phyloP scores from a whole-genome alignment of 2,888 invertebrate species.

The Erynnis tages region DNA sequence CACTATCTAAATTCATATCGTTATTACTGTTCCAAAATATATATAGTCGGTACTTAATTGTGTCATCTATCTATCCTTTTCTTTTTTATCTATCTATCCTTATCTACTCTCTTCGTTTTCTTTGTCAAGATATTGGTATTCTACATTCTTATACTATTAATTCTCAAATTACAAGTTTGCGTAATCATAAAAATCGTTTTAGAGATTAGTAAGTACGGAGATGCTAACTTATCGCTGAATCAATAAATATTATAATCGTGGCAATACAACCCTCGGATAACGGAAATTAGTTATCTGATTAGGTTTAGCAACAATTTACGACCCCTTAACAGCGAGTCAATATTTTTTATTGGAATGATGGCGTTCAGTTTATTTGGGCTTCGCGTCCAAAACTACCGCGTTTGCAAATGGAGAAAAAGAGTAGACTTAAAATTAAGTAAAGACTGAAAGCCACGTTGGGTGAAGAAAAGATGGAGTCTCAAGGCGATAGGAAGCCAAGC shows the following conservation, averaged over 20 bases:
- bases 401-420: neutral
- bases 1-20: too few species aligned
- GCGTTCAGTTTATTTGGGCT: neutral
- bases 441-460: conserved; percentile 24
- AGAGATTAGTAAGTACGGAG: too few species aligned
- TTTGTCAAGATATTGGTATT: too few species aligned
- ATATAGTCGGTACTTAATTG: too few species aligned
- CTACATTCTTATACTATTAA: too few species aligned
- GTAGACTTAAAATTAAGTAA: neutral
- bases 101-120: too few species aligned
- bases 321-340: neutral
- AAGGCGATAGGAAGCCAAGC: neutral
- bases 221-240: too few species aligned
- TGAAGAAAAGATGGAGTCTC: conserved; percentile 25
- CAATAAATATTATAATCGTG: neutral
- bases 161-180: too few species aligned
- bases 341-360: conserved; percentile 1
- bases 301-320: conserved; percentile 1
- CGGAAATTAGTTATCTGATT: conserved; percentile 15
- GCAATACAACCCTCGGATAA: neutral
- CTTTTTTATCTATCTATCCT: too few species aligned
- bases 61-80: too few species aligned
- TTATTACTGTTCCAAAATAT: too few species aligned
- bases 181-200: too few species aligned
- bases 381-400: neutral